Evolutionary conservation across 1,140 invertebrate species (phyloP).

Genomic region (Drosophila dunni): DNA sequence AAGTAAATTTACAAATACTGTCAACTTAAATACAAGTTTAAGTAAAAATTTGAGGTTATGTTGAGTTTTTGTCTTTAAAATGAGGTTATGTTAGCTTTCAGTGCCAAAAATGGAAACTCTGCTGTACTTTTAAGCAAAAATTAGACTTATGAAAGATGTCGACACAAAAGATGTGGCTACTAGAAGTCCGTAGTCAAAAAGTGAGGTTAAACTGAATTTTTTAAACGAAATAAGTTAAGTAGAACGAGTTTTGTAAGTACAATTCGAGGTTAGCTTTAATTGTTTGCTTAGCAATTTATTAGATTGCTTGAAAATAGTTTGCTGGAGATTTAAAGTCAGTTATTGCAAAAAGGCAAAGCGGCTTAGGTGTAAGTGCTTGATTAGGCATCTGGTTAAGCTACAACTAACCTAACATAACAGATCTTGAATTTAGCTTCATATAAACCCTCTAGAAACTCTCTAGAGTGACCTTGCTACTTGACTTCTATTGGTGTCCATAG

Average conservation of each 20-base stretch:
- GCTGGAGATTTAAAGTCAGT: not conserved
- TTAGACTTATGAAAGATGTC: too few relatives aligned
- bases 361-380: too few relatives aligned
- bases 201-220: constrained; percentile 16
- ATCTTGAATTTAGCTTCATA: constrained; percentile 2
- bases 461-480: constrained; percentile 62
- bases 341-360: too few relatives aligned
- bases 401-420: not conserved
- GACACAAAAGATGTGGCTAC: too few relatives aligned
- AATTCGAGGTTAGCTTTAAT: not conserved
- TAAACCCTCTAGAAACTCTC: constrained; percentile 12
- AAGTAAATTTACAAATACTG: not conserved
- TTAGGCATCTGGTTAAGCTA: not conserved
- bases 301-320: not conserved
- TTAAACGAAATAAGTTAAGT: not conserved
- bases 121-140: too few relatives aligned
- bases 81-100: not conserved
- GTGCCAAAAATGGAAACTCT: too few relatives aligned
- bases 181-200: not conserved
- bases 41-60: not conserved
- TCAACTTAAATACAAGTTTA: not conserved
- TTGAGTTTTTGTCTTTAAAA: not conserved
- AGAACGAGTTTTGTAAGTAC: not conserved
- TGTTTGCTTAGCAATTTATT: not conserved
- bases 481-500: constrained; percentile 68